Conservation (phyloP, 2,797 vertebrate genomes). For the Lacerta viridis region DNA sequence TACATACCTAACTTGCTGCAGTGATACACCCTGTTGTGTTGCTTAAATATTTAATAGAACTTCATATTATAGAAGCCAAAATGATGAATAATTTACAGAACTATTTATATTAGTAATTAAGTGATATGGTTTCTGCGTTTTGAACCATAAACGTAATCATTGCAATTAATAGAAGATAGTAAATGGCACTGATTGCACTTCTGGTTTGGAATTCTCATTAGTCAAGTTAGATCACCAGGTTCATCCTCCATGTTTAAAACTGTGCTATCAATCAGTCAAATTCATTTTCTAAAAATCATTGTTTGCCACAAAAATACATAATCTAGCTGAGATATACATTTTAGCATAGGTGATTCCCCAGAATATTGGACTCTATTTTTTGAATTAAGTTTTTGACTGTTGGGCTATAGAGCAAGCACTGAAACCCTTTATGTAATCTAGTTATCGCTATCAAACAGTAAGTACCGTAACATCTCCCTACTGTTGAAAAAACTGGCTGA, state of each 20-base stretch:
- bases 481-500: too few species aligned
- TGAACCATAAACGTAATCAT: constrained; percentile 29
- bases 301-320: too few species aligned
- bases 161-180: constrained; percentile 28
- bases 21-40: not conserved
- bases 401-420: too few species aligned
- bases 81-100: constrained; percentile 36
- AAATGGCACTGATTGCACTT: constrained; percentile 51
- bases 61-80: not conserved
- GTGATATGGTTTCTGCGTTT: constrained; percentile 33
- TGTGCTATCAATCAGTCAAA: not conserved
- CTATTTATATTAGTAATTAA: constrained; percentile 27
- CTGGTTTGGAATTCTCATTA: constrained; percentile 58
- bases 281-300: too few species aligned
- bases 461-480: too few species aligned
- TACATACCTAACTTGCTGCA: constrained; percentile 6
- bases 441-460: too few species aligned
- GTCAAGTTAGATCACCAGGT: constrained; percentile 12
- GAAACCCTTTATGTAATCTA: too few species aligned
- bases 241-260: constrained; percentile 49
- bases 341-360: too few species aligned
- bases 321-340: too few species aligned
- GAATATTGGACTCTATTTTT: too few species aligned
- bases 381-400: too few species aligned
- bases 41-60: constrained; percentile 16